phyloP scores from a whole-genome alignment of 2,797 vertebrate genomes.

The Phoeniculus purpureus region DNA sequence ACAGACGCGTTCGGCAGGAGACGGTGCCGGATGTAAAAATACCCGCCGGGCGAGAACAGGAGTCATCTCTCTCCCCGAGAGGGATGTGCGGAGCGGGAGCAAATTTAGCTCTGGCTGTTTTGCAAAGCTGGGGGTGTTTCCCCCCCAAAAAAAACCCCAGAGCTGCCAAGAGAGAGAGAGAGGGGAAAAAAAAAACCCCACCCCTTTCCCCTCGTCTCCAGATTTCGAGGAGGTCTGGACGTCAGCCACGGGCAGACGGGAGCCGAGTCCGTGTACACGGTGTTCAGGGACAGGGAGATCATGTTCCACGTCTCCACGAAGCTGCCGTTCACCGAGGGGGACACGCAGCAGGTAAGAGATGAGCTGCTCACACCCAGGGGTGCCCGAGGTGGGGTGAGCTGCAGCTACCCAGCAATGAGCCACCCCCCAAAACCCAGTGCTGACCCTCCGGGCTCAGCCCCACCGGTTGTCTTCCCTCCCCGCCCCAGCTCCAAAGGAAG shows the following conservation, averaged over 20 bases:
- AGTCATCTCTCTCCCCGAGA: constrained; percentile 31
- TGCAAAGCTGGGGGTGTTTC: constrained; percentile 38
- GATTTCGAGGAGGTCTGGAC: constrained; percentile 96
- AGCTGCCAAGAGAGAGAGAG: constrained; percentile 25
- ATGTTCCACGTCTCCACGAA: constrained; percentile 99
- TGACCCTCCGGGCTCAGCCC: rapidly evolving
- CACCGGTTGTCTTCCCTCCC: background rate
- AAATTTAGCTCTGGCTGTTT: constrained; percentile 59
- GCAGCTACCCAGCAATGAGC: background rate
- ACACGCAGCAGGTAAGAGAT: constrained; percentile 89
- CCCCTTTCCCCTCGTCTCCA: constrained; percentile 60
- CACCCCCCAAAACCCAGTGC: rapidly evolving
- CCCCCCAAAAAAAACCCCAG: background rate
- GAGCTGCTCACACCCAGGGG: background rate
- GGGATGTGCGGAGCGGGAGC: constrained; percentile 38
- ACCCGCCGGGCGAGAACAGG: constrained; percentile 2
- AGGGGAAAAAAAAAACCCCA: background rate
- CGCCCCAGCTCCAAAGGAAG: constrained; percentile 91
- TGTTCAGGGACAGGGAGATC: constrained; percentile 94
- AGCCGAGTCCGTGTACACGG: constrained; percentile 91
- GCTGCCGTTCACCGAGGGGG: constrained; percentile 96
- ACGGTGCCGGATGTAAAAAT: constrained; percentile 37
- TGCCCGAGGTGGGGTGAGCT: rapidly evolving
- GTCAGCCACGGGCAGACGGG: constrained; percentile 96
- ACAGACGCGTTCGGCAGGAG: background rate